phyloP scores from a whole-genome alignment of 37 sponge, comb jelly and placozoan genomes.

The Cladorhizidae sp. region DNA sequence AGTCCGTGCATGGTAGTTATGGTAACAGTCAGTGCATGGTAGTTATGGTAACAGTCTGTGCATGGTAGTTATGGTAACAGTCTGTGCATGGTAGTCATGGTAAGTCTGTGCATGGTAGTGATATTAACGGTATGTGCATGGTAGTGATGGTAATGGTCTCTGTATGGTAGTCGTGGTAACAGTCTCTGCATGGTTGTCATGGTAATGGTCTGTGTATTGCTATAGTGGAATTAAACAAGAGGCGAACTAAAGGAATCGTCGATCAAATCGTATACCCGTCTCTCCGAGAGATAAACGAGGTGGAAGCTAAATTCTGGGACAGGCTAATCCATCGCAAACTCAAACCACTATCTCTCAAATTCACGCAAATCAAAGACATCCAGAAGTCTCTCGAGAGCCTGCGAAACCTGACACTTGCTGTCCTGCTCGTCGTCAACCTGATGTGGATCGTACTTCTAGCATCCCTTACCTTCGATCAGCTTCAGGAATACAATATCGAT shows the following conservation, averaged over 20 bases:
- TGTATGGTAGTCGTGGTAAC: too few species aligned
- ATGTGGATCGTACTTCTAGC: conserved; percentile 70
- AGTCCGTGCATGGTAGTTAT: too few species aligned
- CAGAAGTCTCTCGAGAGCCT: conserved; percentile 39
- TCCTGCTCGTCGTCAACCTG: conserved; percentile 65
- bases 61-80: too few species aligned
- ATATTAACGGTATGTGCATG: neutral
- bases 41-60: too few species aligned
- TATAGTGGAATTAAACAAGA: conserved; percentile 53
- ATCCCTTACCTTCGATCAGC: conserved; percentile 29
- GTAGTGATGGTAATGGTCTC: neutral
- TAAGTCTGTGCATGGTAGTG: too few species aligned
- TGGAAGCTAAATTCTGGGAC: conserved; percentile 56
- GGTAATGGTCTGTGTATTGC: too few species aligned
- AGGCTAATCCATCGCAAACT: conserved; percentile 19
- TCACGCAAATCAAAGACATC: conserved; percentile 41
- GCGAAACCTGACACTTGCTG: conserved; percentile 45
- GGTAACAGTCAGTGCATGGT: too few species aligned
- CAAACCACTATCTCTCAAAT: conserved; percentile 34
- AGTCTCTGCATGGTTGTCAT: too few species aligned
- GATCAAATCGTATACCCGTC: neutral
- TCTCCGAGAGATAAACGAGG: neutral
- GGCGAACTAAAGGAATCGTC: conserved; percentile 27
- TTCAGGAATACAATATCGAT: conserved; percentile 25
- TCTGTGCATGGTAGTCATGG: too few species aligned